Evolutionary conservation across 30 jellyfish, hydroid and myxozoan species (phyloP), one percentile per base, ranked within the genome.

Genomic region (Turritopsis dohrnii): DNA sequence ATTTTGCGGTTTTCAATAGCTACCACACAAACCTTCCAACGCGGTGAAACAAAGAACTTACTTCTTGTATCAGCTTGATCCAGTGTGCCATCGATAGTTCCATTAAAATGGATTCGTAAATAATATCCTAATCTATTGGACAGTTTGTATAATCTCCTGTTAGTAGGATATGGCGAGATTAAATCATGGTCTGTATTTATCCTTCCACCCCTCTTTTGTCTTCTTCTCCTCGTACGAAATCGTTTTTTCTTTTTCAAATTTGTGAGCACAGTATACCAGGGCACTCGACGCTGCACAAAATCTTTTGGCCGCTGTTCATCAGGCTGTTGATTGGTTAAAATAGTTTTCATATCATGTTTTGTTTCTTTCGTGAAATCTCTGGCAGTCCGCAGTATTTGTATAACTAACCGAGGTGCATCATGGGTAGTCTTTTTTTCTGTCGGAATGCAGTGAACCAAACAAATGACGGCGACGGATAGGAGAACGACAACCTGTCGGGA

Each of bases 21-120:
- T 3, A 41, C 60, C 60, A 3, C 13, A 41, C 5, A 41, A 41
- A 41, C 9, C 60, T 41, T 41, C 60, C 60, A 41, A 41, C 60
- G 60, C 60, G 13, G 9, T 41, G 5, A 5, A 41, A 41, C 60
- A 41, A 69, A 19, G 19, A 9, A 23, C 83, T 79, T 79, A 80
- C 87, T 71, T 53, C 65, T 30, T 52, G 79, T 18, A 52, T 80
- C 87, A 8, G 41, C 20, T 52, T 31, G 52, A 52, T 80, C 65
- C 65, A 27, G 26, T 29, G 87, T 80, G 0, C 87, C 87, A 53
- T 80, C 87, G 54, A 80, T 26, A n/a, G 21, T 71, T 23, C 87
- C 87, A 80, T 52, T 65, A 22, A 16, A 23, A 53, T 80, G 52
- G 29, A 80, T 53, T 52, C 87, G 81, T 26, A 80, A 29, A 26